A percentile compares a stretch with the other conserved stretches of the same genome.
Evolutionary conservation across 2,113 vertebrate species (phyloP).

Genomic region (Centropristis striata): DNA sequence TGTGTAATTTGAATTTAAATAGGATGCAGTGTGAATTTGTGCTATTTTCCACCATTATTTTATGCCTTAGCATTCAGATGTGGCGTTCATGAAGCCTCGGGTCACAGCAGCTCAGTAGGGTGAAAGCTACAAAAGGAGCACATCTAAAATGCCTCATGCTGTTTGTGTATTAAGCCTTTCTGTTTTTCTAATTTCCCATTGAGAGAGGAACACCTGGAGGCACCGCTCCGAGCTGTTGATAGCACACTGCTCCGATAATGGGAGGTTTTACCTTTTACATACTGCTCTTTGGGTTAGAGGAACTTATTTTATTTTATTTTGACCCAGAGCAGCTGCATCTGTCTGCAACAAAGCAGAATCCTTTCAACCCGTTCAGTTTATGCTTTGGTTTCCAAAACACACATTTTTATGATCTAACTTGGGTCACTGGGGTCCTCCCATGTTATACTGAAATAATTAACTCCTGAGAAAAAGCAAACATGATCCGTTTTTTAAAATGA

Average conservation of each 20-base stretch:
- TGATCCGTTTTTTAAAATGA: background rate
- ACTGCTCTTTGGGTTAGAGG: background rate
- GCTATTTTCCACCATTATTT: no score
- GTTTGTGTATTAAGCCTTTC: constrained; percentile 38
- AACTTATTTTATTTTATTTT: constrained; percentile 15
- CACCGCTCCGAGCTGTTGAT: constrained; percentile 34
- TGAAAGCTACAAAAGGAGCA: constrained; percentile 35
- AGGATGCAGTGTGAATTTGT: background rate
- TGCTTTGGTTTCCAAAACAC: background rate
- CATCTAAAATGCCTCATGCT: constrained; percentile 29
- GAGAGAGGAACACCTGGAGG: constrained; percentile 36
- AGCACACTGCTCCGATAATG: constrained; percentile 25
- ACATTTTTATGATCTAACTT: background rate
- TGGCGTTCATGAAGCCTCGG: constrained; percentile 24
- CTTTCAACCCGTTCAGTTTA: background rate
- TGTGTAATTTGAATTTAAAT: no score
- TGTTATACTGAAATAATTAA: constrained; percentile 5
- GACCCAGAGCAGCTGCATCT: constrained; percentile 1
- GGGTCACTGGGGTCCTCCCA: background rate
- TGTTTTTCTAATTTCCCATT: constrained; percentile 9
- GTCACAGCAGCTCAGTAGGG: constrained; percentile 18
- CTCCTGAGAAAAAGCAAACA: background rate
- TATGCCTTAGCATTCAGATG: constrained; percentile 5
- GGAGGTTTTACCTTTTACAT: constrained; percentile 7
- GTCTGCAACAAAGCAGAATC: background rate